Conservation (phyloP, 2,797 vertebrate species). For the Cryptoprocta ferox region DNA sequence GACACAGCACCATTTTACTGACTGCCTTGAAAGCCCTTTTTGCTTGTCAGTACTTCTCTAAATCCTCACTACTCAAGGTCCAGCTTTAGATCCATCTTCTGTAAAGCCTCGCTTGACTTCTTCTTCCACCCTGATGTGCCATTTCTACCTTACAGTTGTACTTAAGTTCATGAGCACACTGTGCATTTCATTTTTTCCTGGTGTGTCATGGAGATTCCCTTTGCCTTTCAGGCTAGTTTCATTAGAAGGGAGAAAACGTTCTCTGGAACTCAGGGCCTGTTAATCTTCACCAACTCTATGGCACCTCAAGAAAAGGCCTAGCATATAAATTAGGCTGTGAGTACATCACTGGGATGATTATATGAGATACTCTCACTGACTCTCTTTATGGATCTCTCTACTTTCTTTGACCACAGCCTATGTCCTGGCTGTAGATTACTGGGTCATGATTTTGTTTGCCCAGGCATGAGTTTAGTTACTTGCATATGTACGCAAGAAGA, state of each 20-base stretch:
- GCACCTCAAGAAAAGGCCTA: background rate
- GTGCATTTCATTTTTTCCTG: background rate
- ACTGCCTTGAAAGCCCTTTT: background rate
- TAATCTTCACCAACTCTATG: background rate
- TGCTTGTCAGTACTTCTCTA: background rate
- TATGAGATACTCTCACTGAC: background rate
- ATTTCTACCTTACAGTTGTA: background rate
- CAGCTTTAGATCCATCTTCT: background rate
- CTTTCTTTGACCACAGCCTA: background rate
- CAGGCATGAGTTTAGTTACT: conserved; percentile 30
- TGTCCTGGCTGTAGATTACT: background rate
- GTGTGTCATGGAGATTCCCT: background rate
- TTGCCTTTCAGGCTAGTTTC: background rate
- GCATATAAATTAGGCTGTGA: background rate
- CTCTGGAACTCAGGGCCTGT: background rate
- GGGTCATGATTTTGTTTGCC: background rate
- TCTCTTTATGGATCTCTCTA: background rate
- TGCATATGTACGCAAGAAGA: background rate
- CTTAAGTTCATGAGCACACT: background rate
- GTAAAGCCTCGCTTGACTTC: background rate
- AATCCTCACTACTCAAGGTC: background rate
- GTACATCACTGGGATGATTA: background rate
- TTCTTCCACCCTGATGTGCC: background rate
- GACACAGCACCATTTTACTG: background rate
- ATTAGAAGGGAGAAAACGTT: background rate